Evolutionary conservation across 2,797 vertebrate genomes (phyloP), one percentile per base, ranked within the genome.

Genomic region (Masticophis lateralis): DNA sequence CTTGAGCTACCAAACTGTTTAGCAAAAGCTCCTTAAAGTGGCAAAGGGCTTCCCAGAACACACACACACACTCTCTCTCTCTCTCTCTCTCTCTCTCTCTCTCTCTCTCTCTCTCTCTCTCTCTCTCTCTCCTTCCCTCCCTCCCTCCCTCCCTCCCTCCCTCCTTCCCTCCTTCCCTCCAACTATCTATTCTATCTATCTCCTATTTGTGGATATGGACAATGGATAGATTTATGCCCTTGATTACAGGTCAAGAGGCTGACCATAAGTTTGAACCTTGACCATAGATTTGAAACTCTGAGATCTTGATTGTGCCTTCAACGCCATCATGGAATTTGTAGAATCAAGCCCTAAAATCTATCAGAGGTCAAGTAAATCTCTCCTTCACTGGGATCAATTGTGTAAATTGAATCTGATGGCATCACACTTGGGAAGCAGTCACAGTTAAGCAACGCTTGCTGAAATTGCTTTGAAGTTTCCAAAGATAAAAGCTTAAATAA

Each of bases 401-500:
- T 90, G 94, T 91, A 95, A 96, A 97, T 96, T 59, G 94, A 96
- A 91, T 94, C 95, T 94, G 96, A 95, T 94, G 95, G 88, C 47
- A 86, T 94, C 91, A 94, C 92, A 93, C 93, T 88, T 91, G 90
- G 56, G 63, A 94, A 96, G 93, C 89, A 94, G 94, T 93, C 95
- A 95, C 94, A 92, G 96, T 97, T 96, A 97, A 97, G 96, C 96
- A 96, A 95, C 91, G 91, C 95, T 95, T 95, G 93, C 90, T 90
- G 94, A 97, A 96, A 92, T 88, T 86, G 92, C 91, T 94, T 93
- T 92, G 95, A 95, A 94, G 95, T 96, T 95, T 95, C 96, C 95
- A 83, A 47, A 95, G 94, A 94, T 94, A 95, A 95, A 96, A 96
- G 94, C 94, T 95, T 95, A 91, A 89, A 92, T 92, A 94, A 92